phyloP scores from a whole-genome alignment of 2,113 vertebrate species.

The Myocastor coypus region DNA sequence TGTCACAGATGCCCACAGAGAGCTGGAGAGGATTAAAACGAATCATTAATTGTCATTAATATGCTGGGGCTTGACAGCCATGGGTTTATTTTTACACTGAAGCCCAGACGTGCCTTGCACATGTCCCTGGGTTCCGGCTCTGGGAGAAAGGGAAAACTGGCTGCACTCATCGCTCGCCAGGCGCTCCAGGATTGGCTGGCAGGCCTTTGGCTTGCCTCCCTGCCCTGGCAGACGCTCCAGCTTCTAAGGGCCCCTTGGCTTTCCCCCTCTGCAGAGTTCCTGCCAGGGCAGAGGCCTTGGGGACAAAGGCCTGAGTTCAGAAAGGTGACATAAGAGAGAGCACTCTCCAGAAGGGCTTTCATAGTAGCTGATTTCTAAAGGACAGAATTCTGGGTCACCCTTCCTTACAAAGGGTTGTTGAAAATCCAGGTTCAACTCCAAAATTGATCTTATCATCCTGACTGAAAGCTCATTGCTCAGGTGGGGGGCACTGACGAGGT shows the following conservation, averaged over 20 bases:
- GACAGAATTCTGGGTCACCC: background rate
- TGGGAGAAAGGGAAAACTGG: conserved; percentile 27
- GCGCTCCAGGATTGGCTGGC: background rate
- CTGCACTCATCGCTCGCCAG: background rate
- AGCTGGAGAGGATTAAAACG: conserved; percentile 76
- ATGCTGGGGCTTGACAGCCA: conserved; percentile 73
- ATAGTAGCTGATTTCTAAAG: background rate
- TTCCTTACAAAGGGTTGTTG: background rate
- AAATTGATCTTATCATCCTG: background rate
- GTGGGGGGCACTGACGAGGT: too few species aligned
- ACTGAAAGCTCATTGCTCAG: background rate
- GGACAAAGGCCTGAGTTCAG: background rate
- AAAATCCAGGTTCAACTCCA: background rate
- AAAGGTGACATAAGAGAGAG: background rate
- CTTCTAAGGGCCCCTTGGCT: background rate
- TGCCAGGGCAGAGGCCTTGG: background rate
- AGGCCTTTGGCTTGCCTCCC: background rate
- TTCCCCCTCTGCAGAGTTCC: background rate
- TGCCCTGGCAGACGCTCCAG: background rate
- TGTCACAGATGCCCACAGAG: conserved; percentile 81
- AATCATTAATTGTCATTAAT: conserved; percentile 83
- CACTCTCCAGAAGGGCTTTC: background rate
- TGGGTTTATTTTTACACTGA: conserved; percentile 81
- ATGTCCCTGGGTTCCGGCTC: conserved; percentile 64
- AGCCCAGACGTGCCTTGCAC: conserved; percentile 66